Base-by-base conservation (phyloP, 2,797 vertebrate species). In the Dallia pectoralis region DNA sequence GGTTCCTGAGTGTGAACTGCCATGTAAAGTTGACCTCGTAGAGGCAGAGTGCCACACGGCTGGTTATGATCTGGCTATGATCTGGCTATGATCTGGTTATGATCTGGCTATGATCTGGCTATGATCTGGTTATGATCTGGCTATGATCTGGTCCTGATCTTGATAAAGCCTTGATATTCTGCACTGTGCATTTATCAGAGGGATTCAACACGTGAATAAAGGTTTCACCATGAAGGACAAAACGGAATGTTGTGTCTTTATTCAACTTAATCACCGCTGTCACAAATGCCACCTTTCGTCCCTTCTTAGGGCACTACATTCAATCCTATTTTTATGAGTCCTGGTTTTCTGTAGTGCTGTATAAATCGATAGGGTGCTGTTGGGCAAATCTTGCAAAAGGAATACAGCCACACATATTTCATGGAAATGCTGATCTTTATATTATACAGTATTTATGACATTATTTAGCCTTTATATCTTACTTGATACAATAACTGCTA, bases 1-100 rank as follows among this genome's bases (percentile, higher is more conserved):
- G 80, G 81, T 86, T 91, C 83, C 85, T 87, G 85, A 85, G 88
- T 73, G 79, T 89, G 82, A 89, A 89, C 85, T 86, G 82, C 67
- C 67, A 27, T 14, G 53, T 80, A 70, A 27, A 56, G 71, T 67
- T 78, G 75, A 83, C 76, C 72, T 69, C 72, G n/a, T 75, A 30
- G 49, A 40, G 25, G 32, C 33, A 67, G 77, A 22, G 36, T 27
- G 18, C 66, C 25, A 61, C 59, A 16, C 4, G 9, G 76, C 70
- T 64, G 78, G 80, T n/a, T n/a, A n/a, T n/a, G n/a, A n/a, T n/a
- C n/a, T n/a, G n/a, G n/a, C n/a, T n/a, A n/a, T n/a, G n/a, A n/a
- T n/a, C n/a, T n/a, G n/a, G n/a, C n/a, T n/a, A n/a, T n/a, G n/a
- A n/a, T n/a, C n/a, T n/a, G n/a, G n/a, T n/a, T n/a, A n/a, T n/a